Percentiles rank a stretch among this genome's conserved stretches.
Evolutionary conservation across 2,797 vertebrate genomes (phyloP).

Genomic region (Danio choprae): DNA sequence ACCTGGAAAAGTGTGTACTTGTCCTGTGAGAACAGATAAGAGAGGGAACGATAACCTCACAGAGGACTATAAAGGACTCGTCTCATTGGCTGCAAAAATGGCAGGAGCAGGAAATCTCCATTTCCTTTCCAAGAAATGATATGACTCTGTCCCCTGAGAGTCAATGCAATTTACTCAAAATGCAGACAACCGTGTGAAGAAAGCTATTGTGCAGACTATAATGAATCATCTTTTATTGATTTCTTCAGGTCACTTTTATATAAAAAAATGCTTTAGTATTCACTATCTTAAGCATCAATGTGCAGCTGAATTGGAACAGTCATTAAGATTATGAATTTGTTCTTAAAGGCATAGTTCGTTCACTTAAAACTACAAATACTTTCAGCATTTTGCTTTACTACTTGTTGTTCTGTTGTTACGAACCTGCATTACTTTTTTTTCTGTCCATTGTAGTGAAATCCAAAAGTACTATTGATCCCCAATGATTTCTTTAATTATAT

Average conservation of each 20-base stretch:
- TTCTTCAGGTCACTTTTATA: not conserved
- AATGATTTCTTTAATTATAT: too few species aligned
- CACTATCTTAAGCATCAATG: too few species aligned
- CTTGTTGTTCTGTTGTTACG: too few species aligned
- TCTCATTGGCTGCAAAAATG: constrained; percentile 62
- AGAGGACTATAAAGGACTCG: not conserved
- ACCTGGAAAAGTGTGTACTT: constrained; percentile 14
- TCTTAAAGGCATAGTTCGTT: too few species aligned
- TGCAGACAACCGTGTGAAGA: not conserved
- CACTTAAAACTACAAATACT: too few species aligned
- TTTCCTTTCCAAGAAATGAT: constrained; percentile 32
- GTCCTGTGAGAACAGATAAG: constrained; percentile 42
- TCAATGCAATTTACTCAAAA: not conserved
- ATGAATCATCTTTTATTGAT: not conserved
- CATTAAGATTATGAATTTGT: too few species aligned
- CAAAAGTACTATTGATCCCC: too few species aligned
- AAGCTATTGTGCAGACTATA: not conserved
- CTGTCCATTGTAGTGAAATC: too few species aligned
- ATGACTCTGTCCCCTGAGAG: not conserved
- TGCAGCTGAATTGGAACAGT: too few species aligned
- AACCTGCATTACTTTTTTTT: too few species aligned
- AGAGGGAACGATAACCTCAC: constrained; percentile 40
- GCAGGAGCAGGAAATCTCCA: constrained; percentile 43
- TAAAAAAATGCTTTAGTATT: not conserved
- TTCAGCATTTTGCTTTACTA: too few species aligned